Evolutionary conservation across 2,888 invertebrate genomes (phyloP), one percentile per base, ranked within the genome.

Genomic region (Acanthosepion pharaonis): DNA sequence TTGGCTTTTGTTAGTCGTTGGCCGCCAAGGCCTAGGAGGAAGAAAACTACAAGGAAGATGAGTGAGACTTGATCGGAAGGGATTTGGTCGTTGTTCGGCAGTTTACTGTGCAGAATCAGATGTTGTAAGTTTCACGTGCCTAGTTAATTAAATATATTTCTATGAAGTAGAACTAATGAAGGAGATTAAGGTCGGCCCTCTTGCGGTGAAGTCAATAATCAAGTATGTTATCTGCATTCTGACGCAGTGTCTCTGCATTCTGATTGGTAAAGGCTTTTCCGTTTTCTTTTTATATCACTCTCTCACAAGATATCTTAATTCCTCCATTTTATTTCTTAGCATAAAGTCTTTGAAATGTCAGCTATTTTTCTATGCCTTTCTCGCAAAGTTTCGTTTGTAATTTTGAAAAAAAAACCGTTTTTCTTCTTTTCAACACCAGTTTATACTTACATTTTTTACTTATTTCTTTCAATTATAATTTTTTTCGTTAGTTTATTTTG

Each of bases 141-240:
- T 78, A n/a, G n/a, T 78, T 78, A 78, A 78, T 78, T 78, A 78
- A 78, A 78, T 78, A 64, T 64, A 78, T 78, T 78, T n/a, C 78
- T 9, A 78, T 78, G 78, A 78, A 78, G 78, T 78, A 78, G 11
- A n/a, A 78, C 78, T 78, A 78, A 78, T 78, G 78, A 78, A 78
- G 78, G n/a, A 78, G 78, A 78, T 78, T 78, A 78, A 78, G 78
- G 78, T 28, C 28, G n/a, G n/a, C 78, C 78, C 78, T 78, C 78
- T n/a, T 78, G 78, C n/a, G 78, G 1, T n/a, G 28, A 78, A 78
- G 28, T n/a, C n/a, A 78, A 28, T 28, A 78, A 78, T 78, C n/a
- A 78, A 78, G 78, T 78, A 78, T n/a, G 78, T 78, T n/a, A 78
- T n/a, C 78, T 18, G 28, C n/a, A 28, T 9, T 2, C 78, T 78